phyloP scores from a whole-genome alignment of 2,888 invertebrate genomes.

The Leuctra nigra region DNA sequence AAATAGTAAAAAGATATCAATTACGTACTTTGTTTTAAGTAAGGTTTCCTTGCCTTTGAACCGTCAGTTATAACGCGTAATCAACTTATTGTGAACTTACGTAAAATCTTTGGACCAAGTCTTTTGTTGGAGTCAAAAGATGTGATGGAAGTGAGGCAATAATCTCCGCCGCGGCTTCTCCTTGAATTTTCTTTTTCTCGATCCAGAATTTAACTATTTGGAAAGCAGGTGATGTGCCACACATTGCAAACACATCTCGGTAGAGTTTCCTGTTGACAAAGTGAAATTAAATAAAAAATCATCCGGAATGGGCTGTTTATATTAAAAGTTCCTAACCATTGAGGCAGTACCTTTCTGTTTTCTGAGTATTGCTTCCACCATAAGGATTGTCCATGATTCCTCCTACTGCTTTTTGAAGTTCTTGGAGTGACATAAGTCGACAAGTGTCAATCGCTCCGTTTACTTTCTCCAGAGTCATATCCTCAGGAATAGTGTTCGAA shows the following conservation, averaged over 20 bases:
- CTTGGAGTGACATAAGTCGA: conserved; percentile 19
- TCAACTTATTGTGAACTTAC: too few species aligned
- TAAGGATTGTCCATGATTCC: conserved; percentile 18
- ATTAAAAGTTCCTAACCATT: neutral
- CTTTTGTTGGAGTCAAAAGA: conserved; percentile 36
- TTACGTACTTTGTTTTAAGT: too few species aligned
- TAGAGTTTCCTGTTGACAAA: conserved; percentile 22
- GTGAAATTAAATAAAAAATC: too few species aligned
- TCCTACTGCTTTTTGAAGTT: conserved; percentile 14
- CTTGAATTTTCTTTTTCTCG: conserved; percentile 31
- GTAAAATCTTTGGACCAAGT: conserved; percentile 34
- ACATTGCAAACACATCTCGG: conserved; percentile 26
- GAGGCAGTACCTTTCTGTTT: too few species aligned
- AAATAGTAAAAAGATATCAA: too few species aligned
- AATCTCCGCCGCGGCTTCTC: conserved; percentile 32
- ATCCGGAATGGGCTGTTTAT: neutral
- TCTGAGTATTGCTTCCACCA: too few species aligned
- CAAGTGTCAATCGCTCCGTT: conserved; percentile 17
- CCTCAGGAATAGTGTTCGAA: conserved; percentile 14
- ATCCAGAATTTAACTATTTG: conserved; percentile 36
- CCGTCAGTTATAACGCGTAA: too few species aligned
- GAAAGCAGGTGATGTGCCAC: conserved; percentile 38
- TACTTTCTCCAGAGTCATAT: conserved; percentile 21
- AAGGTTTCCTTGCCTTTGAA: too few species aligned
- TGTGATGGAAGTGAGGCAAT: conserved; percentile 34